phyloP scores from a whole-genome alignment of 2,113 vertebrate species.

The Mungos mungo region DNA sequence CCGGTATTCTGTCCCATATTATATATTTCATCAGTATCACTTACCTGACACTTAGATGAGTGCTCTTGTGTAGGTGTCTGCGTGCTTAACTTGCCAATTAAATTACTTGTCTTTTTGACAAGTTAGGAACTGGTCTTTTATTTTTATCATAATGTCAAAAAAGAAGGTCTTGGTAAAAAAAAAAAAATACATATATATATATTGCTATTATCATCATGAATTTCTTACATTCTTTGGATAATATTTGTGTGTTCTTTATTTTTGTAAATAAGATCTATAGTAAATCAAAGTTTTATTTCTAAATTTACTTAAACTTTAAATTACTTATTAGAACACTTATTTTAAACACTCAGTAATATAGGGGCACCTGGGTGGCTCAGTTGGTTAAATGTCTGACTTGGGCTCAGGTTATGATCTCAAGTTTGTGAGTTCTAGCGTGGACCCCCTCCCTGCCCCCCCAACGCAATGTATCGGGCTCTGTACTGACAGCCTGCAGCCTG shows the following conservation, averaged over 20 bases:
- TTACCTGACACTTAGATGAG: neutral
- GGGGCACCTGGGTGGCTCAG: neutral
- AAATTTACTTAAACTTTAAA: slow-evolving; percentile 12
- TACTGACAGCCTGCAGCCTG: no score
- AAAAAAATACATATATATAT: no score
- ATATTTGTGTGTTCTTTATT: slow-evolving; percentile 32
- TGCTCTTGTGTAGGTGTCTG: neutral
- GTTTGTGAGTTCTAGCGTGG: no score
- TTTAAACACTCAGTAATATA: neutral
- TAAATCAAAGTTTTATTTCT: neutral
- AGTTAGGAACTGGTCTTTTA: neutral
- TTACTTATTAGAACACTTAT: neutral
- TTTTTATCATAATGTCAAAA: neutral
- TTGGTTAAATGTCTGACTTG: no score
- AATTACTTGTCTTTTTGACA: neutral
- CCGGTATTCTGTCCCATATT: neutral
- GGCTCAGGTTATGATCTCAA: no score
- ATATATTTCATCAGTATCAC: neutral
- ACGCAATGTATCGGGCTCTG: no score
- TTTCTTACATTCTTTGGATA: neutral
- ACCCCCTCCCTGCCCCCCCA: no score
- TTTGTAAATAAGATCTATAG: slow-evolving; percentile 42
- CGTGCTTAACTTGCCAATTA: neutral
- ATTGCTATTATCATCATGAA: neutral
- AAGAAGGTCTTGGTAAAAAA: neutral